A percentile compares a stretch with the other conserved stretches of the same genome.
Evolutionary conservation across 2,113 vertebrate species (phyloP).

Genomic region (Tyto alba): DNA sequence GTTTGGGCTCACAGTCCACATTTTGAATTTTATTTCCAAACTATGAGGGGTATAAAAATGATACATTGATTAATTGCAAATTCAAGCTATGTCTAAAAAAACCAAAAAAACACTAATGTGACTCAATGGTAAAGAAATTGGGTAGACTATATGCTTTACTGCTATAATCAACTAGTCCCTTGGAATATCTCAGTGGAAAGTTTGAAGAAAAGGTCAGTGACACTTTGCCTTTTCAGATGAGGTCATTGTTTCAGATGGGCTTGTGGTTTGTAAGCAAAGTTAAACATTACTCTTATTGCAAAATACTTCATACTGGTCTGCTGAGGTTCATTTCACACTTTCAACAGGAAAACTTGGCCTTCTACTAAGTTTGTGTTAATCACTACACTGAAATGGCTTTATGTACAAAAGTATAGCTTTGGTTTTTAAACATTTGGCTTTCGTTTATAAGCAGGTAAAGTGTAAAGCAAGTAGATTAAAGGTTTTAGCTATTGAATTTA

Average conservation of each 20-base stretch:
- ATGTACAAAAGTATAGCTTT: neutral
- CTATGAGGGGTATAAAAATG: neutral
- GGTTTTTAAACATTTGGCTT: neutral
- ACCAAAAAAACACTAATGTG: neutral
- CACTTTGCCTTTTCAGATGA: neutral
- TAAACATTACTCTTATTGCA: neutral
- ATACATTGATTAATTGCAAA: neutral
- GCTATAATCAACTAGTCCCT: neutral
- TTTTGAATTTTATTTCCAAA: neutral
- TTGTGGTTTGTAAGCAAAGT: neutral
- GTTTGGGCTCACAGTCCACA: neutral
- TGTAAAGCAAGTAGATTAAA: neutral
- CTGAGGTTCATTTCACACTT: neutral
- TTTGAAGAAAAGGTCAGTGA: neutral
- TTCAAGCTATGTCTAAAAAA: neutral
- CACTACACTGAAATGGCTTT: neutral
- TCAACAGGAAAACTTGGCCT: neutral
- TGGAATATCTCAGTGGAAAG: constrained; percentile 2
- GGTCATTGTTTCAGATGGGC: neutral
- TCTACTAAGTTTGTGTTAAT: neutral
- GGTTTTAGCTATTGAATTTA: neutral
- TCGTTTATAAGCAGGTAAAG: neutral
- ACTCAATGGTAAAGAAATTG: neutral
- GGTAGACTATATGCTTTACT: neutral
- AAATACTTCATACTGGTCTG: neutral